Base-by-base conservation (phyloP, 53 echinoderm and acorn worm species). In the Echinometra lucunter region DNA sequence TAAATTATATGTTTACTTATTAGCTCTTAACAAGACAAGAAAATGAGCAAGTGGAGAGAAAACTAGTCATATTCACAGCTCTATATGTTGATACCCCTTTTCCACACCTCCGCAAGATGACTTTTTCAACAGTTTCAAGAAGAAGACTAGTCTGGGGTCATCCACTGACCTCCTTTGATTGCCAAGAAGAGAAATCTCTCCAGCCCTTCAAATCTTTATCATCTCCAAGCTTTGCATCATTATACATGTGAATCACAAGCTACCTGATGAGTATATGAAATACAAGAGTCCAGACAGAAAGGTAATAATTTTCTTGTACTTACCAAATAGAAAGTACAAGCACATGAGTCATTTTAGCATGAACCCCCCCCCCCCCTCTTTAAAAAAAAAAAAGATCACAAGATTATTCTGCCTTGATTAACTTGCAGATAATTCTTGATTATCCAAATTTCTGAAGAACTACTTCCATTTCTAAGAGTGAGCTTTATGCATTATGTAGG, bases 331-430 rank as follows among this genome's bases (percentile, higher is more conserved):
- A 21, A 40, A 40, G 38, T 16, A 42, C 19, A 3, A 18, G 0
- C 17, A 19, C 78, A 78, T 78, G 78, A 72, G 72, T 72, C 72
- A 72, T 72, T 34, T 35, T 63, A 72, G 35, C 32, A 72, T 70
- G 72, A 72, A 35, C 34, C 70, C 70, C 70, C 30, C 13, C 34
- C 32, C 69, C 32, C 69, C 69, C 70, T 30, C 11, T 0, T 47
- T 47, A 47, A 47, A 47, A 53, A 53, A 53, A 53, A 53, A 53
- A 53, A 53, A 13, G 53, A 53, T 4, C 53, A 72, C 16, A 35
- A 72, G 72, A 32, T 72, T 72, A 72, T 72, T 32, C 35, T 35
- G 4, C 53, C 0, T 11, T 11, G 53, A 53, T 53, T 53, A 9
- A 53, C 53, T 53, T 9, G 53, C 1, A 53, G 53, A 53, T 1